These are phyloP conservation scores for Aphidius ervi DNA, from an alignment of 1,140 invertebrate genomes.

Conservation along the genomic window DNA sequence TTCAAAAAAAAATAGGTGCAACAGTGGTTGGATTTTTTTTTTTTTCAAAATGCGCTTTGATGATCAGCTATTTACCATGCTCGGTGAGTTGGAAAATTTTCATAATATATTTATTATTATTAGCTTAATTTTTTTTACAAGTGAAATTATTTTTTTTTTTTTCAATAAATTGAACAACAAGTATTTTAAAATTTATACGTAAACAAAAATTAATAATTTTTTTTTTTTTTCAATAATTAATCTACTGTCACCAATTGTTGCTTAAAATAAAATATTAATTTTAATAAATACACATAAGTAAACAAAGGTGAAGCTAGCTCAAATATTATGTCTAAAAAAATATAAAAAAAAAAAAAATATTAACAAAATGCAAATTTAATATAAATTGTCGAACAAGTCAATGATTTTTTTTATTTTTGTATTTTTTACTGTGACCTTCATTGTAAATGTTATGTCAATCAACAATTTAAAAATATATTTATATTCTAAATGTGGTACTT, in stretches of 20 bases:
- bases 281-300: conserved; percentile 7
- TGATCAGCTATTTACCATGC: conserved; percentile 32
- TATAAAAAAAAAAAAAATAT: conserved; percentile 17
- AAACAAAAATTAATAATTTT: no score
- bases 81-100: conserved; percentile 24
- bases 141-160: no score
- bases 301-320: conserved; percentile 25
- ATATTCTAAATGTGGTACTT: conserved; percentile 5
- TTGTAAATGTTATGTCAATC: conserved; percentile 11
- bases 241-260: no score
- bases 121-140: no score
- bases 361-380: conserved; percentile 22
- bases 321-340: conserved; percentile 23
- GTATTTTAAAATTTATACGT: no score
- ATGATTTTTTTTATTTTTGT: neutral
- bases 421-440: conserved; percentile 17
- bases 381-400: conserved; percentile 10
- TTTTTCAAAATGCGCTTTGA: conserved; percentile 30
- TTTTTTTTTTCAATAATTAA: no score
- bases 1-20: neutral
- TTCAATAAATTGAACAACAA: no score
- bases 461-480: conserved; percentile 2
- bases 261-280: conserved; percentile 3
- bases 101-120: no score
- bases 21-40: conserved; percentile 10